Evolutionary conservation across 2,113 vertebrate species (phyloP).

Genomic region (Gymnocephalus cernua): DNA sequence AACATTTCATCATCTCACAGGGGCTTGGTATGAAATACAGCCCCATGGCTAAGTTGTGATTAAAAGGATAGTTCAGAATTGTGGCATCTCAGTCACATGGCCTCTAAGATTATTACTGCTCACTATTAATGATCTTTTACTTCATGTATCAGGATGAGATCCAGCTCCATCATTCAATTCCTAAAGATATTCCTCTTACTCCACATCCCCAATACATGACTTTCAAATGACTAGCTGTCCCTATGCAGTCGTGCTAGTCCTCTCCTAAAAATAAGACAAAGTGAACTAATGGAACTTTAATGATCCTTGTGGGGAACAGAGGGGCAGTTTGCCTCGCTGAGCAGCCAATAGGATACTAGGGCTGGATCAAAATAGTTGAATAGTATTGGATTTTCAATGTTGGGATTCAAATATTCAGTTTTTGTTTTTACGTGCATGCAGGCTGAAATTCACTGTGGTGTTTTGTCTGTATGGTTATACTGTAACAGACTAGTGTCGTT

Average conservation of each 20-base stretch:
- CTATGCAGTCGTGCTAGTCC: conserved; percentile 1
- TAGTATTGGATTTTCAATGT: too few species aligned
- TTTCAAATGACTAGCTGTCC: conserved; percentile 1
- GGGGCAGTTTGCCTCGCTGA: conserved; percentile 17
- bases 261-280: conserved; percentile 21
- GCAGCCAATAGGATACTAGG: not conserved
- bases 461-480: too few species aligned
- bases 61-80: conserved; percentile 25
- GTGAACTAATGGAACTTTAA: conserved; percentile 45
- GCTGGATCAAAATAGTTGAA: too few species aligned
- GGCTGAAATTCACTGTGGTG: too few species aligned
- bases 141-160: conserved; percentile 3
- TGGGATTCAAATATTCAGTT: too few species aligned
- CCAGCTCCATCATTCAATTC: not conserved
- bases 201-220: not conserved
- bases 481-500: too few species aligned
- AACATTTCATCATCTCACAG: conserved; percentile 36
- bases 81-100: not conserved
- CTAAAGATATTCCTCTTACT: not conserved
- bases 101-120: conserved; percentile 8
- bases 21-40: conserved; percentile 3
- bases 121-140: not conserved
- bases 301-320: conserved; percentile 22
- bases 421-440: too few species aligned
- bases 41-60: conserved; percentile 9